phyloP scores from a whole-genome alignment of 2,113 vertebrate species.

The Acrocephalus kingi region DNA sequence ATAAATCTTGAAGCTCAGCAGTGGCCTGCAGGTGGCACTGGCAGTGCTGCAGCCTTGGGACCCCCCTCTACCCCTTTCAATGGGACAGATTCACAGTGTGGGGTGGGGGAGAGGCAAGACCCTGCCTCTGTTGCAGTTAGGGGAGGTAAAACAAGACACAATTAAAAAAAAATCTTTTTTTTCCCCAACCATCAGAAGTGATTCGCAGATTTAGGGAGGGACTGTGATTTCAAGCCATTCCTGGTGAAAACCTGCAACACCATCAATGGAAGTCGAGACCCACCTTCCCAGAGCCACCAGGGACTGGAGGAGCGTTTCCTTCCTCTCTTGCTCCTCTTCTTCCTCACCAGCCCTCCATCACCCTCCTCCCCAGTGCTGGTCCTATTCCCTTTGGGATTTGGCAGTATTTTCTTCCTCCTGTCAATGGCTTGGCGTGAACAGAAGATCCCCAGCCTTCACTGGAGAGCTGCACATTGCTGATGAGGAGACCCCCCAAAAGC shows the following conservation, averaged over 20 bases:
- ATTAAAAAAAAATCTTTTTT: rapidly evolving
- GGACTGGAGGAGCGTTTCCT: not conserved
- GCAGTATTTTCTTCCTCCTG: conserved; percentile 28
- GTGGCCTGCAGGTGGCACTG: not conserved
- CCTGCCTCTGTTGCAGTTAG: not conserved
- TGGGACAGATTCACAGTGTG: not conserved
- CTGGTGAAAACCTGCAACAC: not conserved
- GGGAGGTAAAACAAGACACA: not conserved
- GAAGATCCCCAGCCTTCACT: not conserved
- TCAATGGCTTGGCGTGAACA: not conserved
- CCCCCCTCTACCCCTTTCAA: not conserved
- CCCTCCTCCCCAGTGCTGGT: not conserved
- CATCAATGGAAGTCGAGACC: rapidly evolving
- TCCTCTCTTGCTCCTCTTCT: not conserved
- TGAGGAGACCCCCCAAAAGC: not conserved
- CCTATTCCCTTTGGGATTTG: not conserved
- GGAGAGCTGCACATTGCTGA: not conserved
- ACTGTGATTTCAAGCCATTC: not conserved
- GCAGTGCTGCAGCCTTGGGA: not conserved
- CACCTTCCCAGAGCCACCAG: not conserved
- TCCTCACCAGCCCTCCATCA: not conserved
- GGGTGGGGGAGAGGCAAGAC: not conserved
- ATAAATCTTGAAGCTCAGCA: not conserved
- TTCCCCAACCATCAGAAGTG: not conserved
- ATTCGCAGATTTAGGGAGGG: not conserved